Evolutionary conservation across 2,797 vertebrate genomes (phyloP).

Genomic region (Dipus sagitta): DNA sequence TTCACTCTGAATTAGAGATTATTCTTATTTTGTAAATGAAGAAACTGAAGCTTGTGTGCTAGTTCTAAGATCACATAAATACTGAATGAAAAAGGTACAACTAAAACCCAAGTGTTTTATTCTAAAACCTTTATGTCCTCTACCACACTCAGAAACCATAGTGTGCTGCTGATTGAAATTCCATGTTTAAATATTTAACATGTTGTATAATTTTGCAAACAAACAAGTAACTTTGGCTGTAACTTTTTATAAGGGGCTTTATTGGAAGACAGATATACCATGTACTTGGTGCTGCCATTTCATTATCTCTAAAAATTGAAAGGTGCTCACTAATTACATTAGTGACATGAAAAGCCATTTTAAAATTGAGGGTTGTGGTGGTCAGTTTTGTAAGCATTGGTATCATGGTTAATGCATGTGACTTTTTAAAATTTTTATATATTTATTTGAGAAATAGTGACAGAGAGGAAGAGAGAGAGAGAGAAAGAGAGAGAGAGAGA

Average conservation of each 20-base stretch:
- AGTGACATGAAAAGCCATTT: background rate
- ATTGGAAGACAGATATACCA: background rate
- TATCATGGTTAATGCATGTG: background rate
- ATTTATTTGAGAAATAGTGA: too few species aligned
- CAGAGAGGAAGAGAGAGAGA: too few species aligned
- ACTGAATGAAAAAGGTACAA: background rate
- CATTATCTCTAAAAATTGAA: background rate
- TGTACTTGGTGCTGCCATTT: background rate
- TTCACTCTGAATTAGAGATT: background rate
- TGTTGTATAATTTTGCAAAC: background rate
- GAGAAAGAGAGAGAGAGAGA: too few species aligned
- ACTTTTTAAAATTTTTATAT: too few species aligned
- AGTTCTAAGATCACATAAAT: background rate
- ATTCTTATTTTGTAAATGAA: background rate
- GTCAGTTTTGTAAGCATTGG: slow-evolving; percentile 55
- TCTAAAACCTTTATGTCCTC: background rate
- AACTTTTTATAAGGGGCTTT: background rate
- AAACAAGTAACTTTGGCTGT: background rate
- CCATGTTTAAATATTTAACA: background rate
- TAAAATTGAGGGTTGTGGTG: slow-evolving; percentile 73
- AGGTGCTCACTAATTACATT: background rate
- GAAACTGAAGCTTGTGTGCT: background rate
- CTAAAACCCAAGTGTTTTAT: background rate
- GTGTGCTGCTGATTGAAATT: background rate
- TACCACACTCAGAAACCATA: background rate